These are phyloP conservation scores for Glareola pratincola DNA, from an alignment of 2,113 vertebrate genomes.

Conservation along the genomic window DNA sequence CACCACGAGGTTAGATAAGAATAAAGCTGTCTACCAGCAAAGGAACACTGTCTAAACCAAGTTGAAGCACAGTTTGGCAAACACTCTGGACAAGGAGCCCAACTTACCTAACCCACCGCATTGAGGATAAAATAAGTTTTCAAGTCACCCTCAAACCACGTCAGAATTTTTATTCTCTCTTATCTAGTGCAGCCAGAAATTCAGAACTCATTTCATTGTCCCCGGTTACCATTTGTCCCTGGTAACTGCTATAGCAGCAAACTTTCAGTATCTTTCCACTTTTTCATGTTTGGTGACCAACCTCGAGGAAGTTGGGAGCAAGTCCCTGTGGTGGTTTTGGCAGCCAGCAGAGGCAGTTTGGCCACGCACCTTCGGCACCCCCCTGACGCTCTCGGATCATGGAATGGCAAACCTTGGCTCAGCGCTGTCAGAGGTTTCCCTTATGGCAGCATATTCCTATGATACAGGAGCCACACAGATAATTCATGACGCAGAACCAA, in stretches of 20 bases:
- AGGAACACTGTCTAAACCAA: neutral
- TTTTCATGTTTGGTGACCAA: neutral
- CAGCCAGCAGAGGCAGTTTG: neutral
- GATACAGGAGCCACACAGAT: neutral
- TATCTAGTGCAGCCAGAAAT: neutral
- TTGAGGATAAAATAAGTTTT: neutral
- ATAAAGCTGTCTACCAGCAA: neutral
- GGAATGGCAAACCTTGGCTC: neutral
- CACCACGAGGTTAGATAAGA: neutral
- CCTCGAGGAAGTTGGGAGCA: neutral
- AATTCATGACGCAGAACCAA: neutral
- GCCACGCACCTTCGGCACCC: accelerated
- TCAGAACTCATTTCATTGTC: neutral
- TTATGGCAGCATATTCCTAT: neutral
- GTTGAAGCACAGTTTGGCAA: neutral
- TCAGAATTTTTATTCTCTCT: neutral
- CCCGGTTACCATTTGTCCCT: neutral
- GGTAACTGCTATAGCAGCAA: neutral
- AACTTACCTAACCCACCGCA: neutral
- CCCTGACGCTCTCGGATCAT: neutral
- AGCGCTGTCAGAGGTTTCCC: neutral
- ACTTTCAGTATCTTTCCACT: neutral
- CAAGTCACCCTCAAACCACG: neutral
- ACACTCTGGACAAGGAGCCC: neutral
- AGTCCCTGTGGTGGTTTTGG: neutral